These are phyloP conservation scores for Schmidtea mediterranea DNA, from an alignment of 1,140 invertebrate genomes.

Conservation along the genomic window DNA sequence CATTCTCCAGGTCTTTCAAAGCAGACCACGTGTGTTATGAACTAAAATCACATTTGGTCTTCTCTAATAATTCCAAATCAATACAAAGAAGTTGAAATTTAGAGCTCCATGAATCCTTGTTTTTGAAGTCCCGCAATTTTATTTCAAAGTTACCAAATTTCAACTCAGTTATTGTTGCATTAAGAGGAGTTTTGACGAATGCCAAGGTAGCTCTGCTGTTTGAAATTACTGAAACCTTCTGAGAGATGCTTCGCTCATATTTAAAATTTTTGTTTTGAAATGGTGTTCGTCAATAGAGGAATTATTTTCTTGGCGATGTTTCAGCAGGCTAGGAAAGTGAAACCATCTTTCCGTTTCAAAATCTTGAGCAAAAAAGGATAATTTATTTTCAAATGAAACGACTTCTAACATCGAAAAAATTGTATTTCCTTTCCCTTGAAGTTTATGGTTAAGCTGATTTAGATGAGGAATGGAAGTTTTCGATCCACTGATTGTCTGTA, in stretches of 20 bases:
- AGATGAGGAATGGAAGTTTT: background rate
- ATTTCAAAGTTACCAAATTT: too few species aligned
- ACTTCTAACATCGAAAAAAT: background rate
- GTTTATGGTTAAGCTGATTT: background rate
- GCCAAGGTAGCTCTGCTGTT: too few species aligned
- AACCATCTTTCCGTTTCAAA: background rate
- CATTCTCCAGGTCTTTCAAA: too few species aligned
- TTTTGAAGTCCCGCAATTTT: too few species aligned
- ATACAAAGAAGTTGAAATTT: too few species aligned
- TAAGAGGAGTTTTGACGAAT: too few species aligned
- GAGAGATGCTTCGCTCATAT: background rate
- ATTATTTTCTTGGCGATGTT: background rate
- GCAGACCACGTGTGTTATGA: too few species aligned
- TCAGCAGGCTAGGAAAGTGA: background rate
- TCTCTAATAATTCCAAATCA: too few species aligned
- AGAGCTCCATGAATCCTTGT: too few species aligned
- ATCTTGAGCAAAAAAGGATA: background rate
- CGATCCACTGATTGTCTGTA: too few species aligned
- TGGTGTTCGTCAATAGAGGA: background rate
- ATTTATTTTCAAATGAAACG: background rate
- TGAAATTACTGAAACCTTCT: background rate
- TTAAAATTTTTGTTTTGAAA: background rate
- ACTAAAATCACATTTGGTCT: too few species aligned
- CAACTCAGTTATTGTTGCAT: too few species aligned
- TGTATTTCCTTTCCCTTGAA: background rate